These are phyloP conservation scores for Ctenicera cuprea DNA, from an alignment of 2,888 invertebrate genomes.

Conservation along the genomic window DNA sequence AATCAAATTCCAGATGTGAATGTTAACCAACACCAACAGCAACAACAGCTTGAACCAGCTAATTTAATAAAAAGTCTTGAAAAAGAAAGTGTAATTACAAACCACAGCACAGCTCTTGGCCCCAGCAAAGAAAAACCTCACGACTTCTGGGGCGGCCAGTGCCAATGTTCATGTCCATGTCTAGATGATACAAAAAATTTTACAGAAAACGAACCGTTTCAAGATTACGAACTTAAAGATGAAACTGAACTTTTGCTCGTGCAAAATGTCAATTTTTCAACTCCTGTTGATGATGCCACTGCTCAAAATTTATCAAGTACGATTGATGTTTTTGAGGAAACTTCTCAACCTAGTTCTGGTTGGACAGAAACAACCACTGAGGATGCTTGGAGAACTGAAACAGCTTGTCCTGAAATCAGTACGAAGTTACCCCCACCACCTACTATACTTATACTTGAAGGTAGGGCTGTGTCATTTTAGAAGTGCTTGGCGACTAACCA, in stretches of 20 bases:
- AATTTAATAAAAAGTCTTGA: constrained; percentile 64
- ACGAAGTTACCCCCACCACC: constrained; percentile 79
- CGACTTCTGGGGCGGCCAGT: constrained; percentile 78
- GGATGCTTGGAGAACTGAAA: constrained; percentile 55
- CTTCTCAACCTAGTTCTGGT: constrained; percentile 40
- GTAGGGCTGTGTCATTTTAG: constrained; percentile 73
- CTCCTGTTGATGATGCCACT: constrained; percentile 11
- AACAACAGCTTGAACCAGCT: constrained; percentile 54
- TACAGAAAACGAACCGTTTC: constrained; percentile 60
- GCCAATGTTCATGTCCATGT: constrained; percentile 85
- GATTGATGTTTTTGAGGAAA: constrained; percentile 40
- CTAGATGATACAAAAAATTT: constrained; percentile 73
- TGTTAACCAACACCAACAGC: constrained; percentile 64
- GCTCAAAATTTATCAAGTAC: constrained; percentile 49
- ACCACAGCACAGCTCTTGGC: constrained; percentile 20
- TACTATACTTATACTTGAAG: constrained; percentile 90
- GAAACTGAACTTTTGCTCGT: constrained; percentile 22
- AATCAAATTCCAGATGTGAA: constrained; percentile 76
- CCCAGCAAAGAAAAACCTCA: constrained; percentile 53
- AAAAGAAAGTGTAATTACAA: constrained; percentile 47
- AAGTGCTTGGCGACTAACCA: constrained; percentile 58
- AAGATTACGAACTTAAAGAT: constrained; percentile 35
- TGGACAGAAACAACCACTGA: constrained; percentile 49
- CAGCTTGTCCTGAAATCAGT: constrained; percentile 69
- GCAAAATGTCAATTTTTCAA: constrained; percentile 13